These are phyloP conservation scores for Synergus laeviventris DNA, from an alignment of 2,888 invertebrate genomes.

Conservation along the genomic window DNA sequence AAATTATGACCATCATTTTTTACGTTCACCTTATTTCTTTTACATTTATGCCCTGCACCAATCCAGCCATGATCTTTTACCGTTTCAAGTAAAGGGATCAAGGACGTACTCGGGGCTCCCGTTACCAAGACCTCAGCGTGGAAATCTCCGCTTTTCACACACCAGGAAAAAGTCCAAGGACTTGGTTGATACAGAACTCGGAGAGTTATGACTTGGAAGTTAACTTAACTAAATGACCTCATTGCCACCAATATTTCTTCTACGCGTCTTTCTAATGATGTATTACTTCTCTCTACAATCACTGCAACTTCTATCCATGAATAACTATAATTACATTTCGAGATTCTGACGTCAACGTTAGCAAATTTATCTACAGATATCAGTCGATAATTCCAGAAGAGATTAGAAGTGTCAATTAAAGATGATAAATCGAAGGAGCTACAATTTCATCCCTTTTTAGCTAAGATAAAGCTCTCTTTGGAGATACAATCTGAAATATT, in stretches of 20 bases:
- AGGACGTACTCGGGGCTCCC: constrained; percentile 1
- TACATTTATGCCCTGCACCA: neutral
- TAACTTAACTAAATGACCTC: neutral
- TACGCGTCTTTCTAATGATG: neutral
- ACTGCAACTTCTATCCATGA: neutral
- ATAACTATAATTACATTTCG: neutral
- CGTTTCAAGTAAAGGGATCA: constrained; percentile 11
- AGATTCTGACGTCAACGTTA: neutral
- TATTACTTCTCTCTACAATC: neutral
- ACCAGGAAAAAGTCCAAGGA: constrained; percentile 1
- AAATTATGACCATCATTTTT: constrained; percentile 33
- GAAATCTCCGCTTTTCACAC: neutral
- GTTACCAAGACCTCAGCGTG: neutral
- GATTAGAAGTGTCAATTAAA: too few species aligned
- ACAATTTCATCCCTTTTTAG: neutral
- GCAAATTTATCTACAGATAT: too few species aligned
- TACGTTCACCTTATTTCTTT: constrained; percentile 22
- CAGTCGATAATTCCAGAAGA: too few species aligned
- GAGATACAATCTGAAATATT: neutral
- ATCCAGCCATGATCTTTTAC: constrained; percentile 12
- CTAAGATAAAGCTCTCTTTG: neutral
- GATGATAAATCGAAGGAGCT: neutral
- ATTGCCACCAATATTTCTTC: neutral
- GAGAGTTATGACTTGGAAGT: neutral
- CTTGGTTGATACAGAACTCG: neutral